phyloP scores from a whole-genome alignment of 2,113 vertebrate genomes.

The Callipepla squamata region DNA sequence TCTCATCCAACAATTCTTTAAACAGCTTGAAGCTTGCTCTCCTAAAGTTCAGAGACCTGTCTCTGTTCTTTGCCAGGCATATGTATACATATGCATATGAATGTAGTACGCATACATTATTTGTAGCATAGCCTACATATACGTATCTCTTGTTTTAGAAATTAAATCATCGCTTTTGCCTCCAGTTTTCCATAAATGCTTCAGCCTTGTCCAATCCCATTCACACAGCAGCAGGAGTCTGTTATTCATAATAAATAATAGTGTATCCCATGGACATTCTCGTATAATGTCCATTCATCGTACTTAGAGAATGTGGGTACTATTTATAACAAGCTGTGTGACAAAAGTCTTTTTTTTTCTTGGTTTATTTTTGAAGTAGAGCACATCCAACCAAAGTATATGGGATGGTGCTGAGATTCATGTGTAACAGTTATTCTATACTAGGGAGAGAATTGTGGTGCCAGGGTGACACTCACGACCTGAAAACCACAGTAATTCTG shows the following conservation, averaged over 20 bases:
- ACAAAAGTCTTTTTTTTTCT: not conserved
- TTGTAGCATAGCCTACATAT: not conserved
- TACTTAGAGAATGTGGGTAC: not conserved
- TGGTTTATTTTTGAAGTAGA: not conserved
- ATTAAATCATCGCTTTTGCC: constrained; percentile 5
- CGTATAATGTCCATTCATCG: not conserved
- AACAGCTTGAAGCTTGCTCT: too few relatives aligned
- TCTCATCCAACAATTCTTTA: too few relatives aligned
- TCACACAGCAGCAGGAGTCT: constrained; percentile 20
- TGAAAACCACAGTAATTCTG: not conserved
- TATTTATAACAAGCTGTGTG: not conserved
- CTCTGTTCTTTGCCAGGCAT: too few relatives aligned
- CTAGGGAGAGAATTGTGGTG: rapidly evolving
- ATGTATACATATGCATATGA: not conserved
- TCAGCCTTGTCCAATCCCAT: not conserved
- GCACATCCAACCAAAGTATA: not conserved
- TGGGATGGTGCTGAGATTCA: not conserved
- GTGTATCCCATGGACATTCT: not conserved
- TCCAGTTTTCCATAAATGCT: constrained; percentile 21
- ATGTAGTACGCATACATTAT: not conserved
- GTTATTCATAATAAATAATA: constrained; percentile 37
- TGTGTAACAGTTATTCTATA: not conserved
- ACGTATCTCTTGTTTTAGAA: constrained; percentile 34
- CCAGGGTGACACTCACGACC: too few relatives aligned
- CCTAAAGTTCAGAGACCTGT: too few relatives aligned